Evolutionary conservation across 2,888 invertebrate genomes (phyloP).

Genomic region (Tachina fera): DNA sequence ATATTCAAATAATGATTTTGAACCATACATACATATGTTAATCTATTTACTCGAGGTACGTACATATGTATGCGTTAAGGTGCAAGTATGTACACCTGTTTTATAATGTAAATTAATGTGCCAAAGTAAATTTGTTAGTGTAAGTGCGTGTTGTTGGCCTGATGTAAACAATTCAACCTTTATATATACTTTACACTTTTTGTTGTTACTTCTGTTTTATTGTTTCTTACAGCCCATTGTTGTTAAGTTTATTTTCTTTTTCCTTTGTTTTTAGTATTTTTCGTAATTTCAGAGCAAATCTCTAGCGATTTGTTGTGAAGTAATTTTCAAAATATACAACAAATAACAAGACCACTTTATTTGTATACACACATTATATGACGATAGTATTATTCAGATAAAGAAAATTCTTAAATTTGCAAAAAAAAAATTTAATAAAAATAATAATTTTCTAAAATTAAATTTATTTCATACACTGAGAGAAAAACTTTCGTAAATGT

Average conservation of each 20-base stretch:
- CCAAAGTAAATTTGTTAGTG: background rate
- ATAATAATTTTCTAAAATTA: background rate
- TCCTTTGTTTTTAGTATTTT: constrained; percentile 34
- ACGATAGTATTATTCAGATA: background rate
- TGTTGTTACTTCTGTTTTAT: constrained; percentile 6
- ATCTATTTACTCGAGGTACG: background rate
- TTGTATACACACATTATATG: background rate
- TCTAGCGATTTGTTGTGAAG: constrained; percentile 54
- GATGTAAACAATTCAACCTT: constrained; percentile 41
- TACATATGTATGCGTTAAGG: background rate
- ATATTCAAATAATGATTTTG: constrained; percentile 4
- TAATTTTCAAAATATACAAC: constrained; percentile 51
- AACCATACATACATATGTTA: background rate
- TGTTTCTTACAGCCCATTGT: background rate
- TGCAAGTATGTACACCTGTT: background rate
- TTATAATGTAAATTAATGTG: background rate
- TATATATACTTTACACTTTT: background rate
- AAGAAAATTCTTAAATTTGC: background rate
- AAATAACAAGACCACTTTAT: background rate
- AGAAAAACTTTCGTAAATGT: no score
- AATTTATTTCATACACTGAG: no score
- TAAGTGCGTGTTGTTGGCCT: constrained; percentile 42
- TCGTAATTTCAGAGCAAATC: constrained; percentile 55
- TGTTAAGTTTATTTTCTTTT: constrained; percentile 17
- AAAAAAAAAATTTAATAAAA: background rate